Evolutionary conservation across 2,113 vertebrate species (phyloP).

Genomic region (Cebidichthys violaceus): DNA sequence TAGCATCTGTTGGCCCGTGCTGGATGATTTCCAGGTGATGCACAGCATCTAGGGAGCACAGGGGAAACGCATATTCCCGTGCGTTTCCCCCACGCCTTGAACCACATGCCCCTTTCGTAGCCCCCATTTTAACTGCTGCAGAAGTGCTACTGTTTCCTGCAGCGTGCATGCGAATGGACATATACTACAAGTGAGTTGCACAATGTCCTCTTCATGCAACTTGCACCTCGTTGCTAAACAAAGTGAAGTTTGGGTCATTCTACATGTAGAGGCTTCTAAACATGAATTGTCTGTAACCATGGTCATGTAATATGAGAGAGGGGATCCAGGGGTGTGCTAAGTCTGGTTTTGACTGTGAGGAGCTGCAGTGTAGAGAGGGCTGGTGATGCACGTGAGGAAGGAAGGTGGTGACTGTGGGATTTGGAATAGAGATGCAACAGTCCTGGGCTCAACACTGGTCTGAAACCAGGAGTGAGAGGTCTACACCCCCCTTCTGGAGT

Average conservation of each 20-base stretch:
- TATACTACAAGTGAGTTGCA: not conserved
- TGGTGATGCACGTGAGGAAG: not conserved
- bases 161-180: not conserved
- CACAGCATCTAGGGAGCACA: too few species aligned
- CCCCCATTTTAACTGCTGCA: slow-evolving; percentile 34
- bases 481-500: slow-evolving; percentile 12
- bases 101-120: slow-evolving; percentile 34
- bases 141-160: not conserved
- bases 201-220: not conserved
- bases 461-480: not conserved
- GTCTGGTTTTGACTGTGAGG: not conserved
- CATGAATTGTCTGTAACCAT: not conserved
- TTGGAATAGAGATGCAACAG: not conserved
- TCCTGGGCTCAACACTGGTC: not conserved
- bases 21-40: not conserved
- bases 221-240: not conserved
- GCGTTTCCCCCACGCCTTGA: slow-evolving; percentile 16
- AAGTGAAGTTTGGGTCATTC: not conserved
- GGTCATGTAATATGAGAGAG: not conserved
- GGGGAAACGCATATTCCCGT: not conserved
- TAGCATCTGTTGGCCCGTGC: not conserved
- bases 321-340: not conserved
- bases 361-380: not conserved
- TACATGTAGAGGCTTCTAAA: too few species aligned
- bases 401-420: not conserved